Conservation (phyloP, 2,797 vertebrate species). For the Alcedo quadribrachys region DNA sequence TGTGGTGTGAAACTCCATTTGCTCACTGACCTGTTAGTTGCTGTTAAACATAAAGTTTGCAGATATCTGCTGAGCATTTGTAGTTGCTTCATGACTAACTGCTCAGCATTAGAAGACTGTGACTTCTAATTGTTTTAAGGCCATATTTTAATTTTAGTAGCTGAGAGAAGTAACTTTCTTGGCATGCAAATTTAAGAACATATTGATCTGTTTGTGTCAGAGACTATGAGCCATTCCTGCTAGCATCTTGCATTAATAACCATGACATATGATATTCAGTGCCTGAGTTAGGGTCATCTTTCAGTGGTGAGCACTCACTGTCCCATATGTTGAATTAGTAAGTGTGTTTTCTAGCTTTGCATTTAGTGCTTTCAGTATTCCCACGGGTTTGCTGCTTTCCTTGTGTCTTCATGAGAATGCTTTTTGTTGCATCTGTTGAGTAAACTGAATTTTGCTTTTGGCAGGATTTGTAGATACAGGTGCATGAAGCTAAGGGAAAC, state of each 20-base stretch:
- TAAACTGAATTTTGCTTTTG: background rate
- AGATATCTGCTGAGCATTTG: background rate
- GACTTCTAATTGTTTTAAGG: background rate
- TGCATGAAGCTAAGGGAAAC: background rate
- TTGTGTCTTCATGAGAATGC: background rate
- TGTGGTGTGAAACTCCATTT: background rate
- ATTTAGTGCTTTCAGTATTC: background rate
- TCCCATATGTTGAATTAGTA: background rate
- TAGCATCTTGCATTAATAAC: background rate
- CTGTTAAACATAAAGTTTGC: background rate
- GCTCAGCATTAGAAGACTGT: background rate
- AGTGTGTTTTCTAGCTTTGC: background rate
- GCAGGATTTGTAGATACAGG: background rate
- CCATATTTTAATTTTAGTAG: background rate
- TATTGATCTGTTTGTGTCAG: background rate
- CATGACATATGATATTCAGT: fast-evolving
- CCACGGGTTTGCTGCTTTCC: background rate
- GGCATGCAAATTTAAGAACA: background rate
- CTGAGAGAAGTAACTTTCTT: background rate
- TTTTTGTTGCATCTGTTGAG: background rate
- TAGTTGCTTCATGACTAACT: background rate
- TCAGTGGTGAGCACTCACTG: background rate
- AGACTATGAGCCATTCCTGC: background rate
- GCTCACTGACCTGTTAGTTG: background rate
- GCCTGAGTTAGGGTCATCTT: background rate